Base-by-base conservation (phyloP, 2,888 invertebrate species). In the Suillia variegata region DNA sequence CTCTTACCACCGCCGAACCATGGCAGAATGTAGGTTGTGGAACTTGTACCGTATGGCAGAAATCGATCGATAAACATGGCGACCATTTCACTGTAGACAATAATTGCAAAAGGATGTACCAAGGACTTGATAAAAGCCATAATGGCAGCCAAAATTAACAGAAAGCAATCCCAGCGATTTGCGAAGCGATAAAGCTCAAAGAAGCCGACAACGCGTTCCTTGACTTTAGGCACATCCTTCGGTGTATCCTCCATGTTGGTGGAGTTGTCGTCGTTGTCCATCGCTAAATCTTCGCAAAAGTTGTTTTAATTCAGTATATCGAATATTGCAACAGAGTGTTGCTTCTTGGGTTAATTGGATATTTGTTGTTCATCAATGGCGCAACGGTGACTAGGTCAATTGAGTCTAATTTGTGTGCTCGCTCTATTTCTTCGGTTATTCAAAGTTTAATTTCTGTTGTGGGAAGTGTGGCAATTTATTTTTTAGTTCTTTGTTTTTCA, bases 21-120 rank as follows among this genome's bases (percentile, higher is more conserved):
- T 2, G 83, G 75, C 65, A 89, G 79, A 10, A 85, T 82, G 45
- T 83, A 67, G 2, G 88, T 88, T 2, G 78, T 75, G 0, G 85
- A 83, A 24, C 87, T 87, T 10, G 85, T 85, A n/a, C 86, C 86
- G 3, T 73, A 79, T 75, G 82, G 83, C 58, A 84, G 80, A 5
- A 85, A 87, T 15, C 89, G 82, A 80, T 88, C 87, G 64, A 90
- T 87, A 66, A 90, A 84, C 62, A 89, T 82, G 15, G 89, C 83
- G 1, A 88, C 87, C 78, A 90, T 85, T 79, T 89, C 88, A 67
- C 89, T 90, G 77, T 90, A 90, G 10, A 88, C 83, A 66, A 90
- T 86, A 24, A 88, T 86, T 33, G 87, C 86, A 18, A 87, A 76
- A 1, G 90, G 90, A 72, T 88, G 70, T 42, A 86, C 86, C 47